Percentiles rank a stretch among this genome's conserved stretches.
Conservation (phyloP, 2,888 invertebrate species). For the Andrena bucephala region DNA sequence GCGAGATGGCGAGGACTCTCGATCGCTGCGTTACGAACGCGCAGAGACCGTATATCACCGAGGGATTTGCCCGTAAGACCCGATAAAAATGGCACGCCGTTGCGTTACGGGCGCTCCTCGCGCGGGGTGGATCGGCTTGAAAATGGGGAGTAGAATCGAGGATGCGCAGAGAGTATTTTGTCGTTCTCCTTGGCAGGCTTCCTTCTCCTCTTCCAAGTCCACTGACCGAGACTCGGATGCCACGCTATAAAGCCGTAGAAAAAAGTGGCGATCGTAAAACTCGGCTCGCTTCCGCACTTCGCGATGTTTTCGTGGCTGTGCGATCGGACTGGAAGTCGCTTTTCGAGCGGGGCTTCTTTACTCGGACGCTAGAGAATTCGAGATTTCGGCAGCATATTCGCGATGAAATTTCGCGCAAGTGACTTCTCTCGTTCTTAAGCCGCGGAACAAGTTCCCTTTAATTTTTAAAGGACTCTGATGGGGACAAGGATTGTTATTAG, state of each 20-base stretch:
- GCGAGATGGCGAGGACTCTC: neutral
- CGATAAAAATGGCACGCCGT: neutral
- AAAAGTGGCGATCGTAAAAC: conserved; percentile 69
- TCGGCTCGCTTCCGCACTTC: conserved; percentile 64
- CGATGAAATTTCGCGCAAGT: neutral
- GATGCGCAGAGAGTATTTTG: conserved; percentile 52
- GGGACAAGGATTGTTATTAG: too few species aligned
- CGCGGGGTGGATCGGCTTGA: neutral
- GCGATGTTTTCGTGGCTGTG: conserved; percentile 44
- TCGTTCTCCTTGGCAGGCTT: conserved; percentile 60
- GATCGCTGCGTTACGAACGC: conserved; percentile 9
- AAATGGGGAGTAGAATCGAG: conserved; percentile 33
- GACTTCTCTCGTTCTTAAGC: too few species aligned
- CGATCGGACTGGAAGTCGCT: conserved; percentile 19
- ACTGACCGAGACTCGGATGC: conserved; percentile 66
- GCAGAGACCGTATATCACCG: neutral
- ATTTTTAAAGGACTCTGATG: too few species aligned
- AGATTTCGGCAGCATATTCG: neutral
- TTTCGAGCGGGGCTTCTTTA: conserved; percentile 35
- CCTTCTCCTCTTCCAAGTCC: conserved; percentile 57
- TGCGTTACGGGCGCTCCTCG: neutral
- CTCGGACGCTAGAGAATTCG: neutral
- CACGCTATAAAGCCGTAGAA: conserved; percentile 60
- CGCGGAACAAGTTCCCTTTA: too few species aligned
- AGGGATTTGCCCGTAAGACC: neutral